phyloP scores from a whole-genome alignment of 2,888 invertebrate species.

The Hyposoter didymator region DNA sequence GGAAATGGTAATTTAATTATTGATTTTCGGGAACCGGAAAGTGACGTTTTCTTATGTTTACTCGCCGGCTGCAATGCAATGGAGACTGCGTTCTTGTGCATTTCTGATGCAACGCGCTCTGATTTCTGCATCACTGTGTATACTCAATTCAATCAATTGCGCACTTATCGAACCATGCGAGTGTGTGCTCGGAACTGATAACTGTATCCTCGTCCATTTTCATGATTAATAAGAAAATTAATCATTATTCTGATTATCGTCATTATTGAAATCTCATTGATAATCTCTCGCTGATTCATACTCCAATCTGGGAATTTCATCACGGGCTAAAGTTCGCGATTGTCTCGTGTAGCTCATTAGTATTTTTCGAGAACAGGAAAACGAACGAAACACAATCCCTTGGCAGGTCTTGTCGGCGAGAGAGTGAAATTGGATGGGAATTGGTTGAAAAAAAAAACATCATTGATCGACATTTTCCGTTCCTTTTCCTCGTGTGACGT shows the following conservation, averaged over 20 bases:
- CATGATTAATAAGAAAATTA: background rate
- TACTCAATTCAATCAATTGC: conserved; percentile 2
- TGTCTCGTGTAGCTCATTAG: background rate
- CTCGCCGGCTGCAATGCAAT: conserved; percentile 9
- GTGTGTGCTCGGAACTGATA: conserved; percentile 1
- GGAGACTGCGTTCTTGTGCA: background rate
- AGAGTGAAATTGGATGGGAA: background rate
- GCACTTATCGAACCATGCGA: background rate
- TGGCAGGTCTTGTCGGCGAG: background rate
- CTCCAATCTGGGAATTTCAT: background rate
- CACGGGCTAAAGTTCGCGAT: background rate
- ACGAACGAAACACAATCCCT: too few species aligned
- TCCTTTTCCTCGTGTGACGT: background rate
- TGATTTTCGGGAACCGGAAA: conserved; percentile 7
- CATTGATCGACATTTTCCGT: background rate
- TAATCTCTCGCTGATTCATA: background rate
- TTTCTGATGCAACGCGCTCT: conserved; percentile 55
- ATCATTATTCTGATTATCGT: background rate
- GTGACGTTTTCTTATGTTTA: background rate
- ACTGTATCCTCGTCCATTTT: background rate
- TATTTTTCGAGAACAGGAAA: too few species aligned
- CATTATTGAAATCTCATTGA: background rate
- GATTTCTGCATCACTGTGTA: conserved; percentile 50
- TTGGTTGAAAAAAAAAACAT: background rate
- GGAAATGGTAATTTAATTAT: background rate